Percentiles rank a stretch among this genome's conserved stretches.
These are phyloP conservation scores for Ciconia maguari DNA, from an alignment of 2,113 vertebrate species.

Conservation along the genomic window DNA sequence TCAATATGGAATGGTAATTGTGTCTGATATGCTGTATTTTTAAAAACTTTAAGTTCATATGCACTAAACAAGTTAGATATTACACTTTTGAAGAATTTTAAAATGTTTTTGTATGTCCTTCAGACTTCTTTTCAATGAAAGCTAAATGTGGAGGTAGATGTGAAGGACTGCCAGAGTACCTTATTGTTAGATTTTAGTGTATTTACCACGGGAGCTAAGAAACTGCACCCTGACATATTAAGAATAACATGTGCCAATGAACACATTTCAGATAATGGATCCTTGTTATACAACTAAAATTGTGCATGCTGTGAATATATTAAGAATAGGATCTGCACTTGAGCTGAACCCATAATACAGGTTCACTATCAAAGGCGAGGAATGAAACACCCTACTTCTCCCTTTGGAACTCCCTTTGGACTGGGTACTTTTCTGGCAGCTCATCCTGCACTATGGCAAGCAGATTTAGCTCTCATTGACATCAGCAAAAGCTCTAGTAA, in stretches of 20 bases:
- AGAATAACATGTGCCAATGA: not conserved
- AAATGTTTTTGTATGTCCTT: not conserved
- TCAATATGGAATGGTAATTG: not conserved
- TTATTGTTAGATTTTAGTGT: not conserved
- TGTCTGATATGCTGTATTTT: not conserved
- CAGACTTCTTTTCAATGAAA: not conserved
- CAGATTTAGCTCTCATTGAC: not conserved
- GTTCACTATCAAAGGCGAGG: not conserved
- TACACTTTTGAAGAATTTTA: not conserved
- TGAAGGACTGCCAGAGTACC: not conserved
- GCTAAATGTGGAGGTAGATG: not conserved
- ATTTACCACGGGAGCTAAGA: not conserved
- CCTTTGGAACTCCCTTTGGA: not conserved
- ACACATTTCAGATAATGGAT: not conserved
- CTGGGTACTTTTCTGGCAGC: not conserved
- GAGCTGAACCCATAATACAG: not conserved
- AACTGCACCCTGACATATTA: not conserved
- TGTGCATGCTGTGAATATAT: not conserved
- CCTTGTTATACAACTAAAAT: not conserved
- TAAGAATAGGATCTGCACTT: not conserved
- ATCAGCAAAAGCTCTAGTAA: not conserved
- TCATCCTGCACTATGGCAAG: not conserved
- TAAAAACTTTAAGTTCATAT: not conserved
- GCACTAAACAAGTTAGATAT: not conserved
- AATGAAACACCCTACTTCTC: not conserved